phyloP scores from a whole-genome alignment of 2,888 invertebrate species.

The Nomada flava region DNA sequence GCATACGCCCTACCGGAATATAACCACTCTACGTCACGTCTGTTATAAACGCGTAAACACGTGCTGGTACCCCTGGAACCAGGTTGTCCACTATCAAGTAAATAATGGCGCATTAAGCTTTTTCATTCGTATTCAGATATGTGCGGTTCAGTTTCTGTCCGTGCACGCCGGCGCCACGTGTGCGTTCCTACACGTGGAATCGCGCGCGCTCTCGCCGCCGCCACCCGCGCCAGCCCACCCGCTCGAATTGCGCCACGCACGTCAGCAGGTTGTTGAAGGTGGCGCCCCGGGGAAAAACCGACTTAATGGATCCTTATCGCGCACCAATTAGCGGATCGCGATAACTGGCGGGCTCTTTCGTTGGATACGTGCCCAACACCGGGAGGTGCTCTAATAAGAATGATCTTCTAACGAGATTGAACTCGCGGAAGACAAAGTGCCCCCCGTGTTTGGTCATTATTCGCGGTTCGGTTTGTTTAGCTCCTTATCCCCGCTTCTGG shows the following conservation, averaged over 20 bases:
- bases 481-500: background rate
- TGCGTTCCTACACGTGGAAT: conserved; percentile 54
- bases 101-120: conserved; percentile 84
- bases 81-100: conserved; percentile 83
- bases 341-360: conserved; percentile 37
- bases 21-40: conserved; percentile 81
- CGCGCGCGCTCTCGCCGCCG: conserved; percentile 15
- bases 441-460: background rate
- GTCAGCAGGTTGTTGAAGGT: conserved; percentile 66
- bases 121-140: conserved; percentile 79
- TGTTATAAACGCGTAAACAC: conserved; percentile 83
- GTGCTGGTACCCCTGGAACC: conserved; percentile 78
- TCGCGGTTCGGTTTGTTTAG: background rate
- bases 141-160: conserved; percentile 54
- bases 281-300: conserved; percentile 31
- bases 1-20: conserved; percentile 69
- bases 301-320: conserved; percentile 64
- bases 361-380: conserved; percentile 27
- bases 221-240: background rate
- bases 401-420: conserved; percentile 25
- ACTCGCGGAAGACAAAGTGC: conserved; percentile 1
- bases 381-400: conserved; percentile 5
- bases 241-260: conserved; percentile 58
- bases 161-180: conserved; percentile 50
- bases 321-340: conserved; percentile 55